phyloP scores from a whole-genome alignment of 2,113 vertebrate genomes.

The Chaetops frenatus region DNA sequence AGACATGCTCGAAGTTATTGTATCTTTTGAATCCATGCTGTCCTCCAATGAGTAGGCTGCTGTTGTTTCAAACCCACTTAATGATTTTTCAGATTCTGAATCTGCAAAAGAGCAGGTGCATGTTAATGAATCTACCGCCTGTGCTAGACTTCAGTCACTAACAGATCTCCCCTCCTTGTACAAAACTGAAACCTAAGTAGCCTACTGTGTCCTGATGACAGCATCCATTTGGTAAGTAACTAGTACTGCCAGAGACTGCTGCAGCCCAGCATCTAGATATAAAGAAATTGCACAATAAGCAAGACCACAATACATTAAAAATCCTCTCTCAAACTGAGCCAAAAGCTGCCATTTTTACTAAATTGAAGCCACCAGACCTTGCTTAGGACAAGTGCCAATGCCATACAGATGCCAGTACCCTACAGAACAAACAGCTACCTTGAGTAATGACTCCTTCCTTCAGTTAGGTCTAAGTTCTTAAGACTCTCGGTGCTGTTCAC shows the following conservation, averaged over 20 bases:
- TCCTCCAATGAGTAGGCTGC: constrained; percentile 77
- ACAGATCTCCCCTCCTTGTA: constrained; percentile 53
- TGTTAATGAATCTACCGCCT: constrained; percentile 52
- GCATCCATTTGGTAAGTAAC: constrained; percentile 67
- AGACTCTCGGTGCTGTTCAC: neutral
- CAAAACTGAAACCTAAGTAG: constrained; percentile 81
- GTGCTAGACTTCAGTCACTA: constrained; percentile 41
- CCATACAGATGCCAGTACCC: neutral
- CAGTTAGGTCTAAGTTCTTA: neutral
- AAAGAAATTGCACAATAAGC: neutral
- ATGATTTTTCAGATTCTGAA: constrained; percentile 85
- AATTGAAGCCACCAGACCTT: neutral
- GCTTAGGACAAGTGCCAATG: neutral
- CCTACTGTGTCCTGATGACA: constrained; percentile 76
- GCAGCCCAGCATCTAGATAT: neutral
- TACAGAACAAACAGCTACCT: neutral
- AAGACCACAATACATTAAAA: neutral
- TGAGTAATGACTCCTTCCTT: neutral
- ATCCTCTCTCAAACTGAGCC: neutral
- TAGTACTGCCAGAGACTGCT: neutral
- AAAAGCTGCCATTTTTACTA: neutral
- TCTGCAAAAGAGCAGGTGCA: constrained; percentile 76
- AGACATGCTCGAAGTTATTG: constrained; percentile 72
- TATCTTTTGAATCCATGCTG: constrained; percentile 70
- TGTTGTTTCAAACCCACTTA: constrained; percentile 86